Base-by-base conservation (phyloP, 2,888 invertebrate genomes). In the Leptothorax acervorum region DNA sequence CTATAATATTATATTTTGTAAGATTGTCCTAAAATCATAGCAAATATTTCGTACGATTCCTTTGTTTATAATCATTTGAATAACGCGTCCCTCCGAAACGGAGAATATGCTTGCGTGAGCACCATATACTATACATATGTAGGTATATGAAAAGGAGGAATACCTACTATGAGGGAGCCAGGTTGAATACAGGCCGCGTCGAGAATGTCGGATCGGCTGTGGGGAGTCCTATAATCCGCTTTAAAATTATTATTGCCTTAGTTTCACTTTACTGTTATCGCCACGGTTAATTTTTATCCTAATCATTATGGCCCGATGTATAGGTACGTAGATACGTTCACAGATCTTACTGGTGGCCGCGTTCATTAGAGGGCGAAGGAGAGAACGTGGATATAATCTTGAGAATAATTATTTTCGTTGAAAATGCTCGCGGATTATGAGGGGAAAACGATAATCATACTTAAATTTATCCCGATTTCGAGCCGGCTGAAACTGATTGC, bases 231-330 rank as follows among this genome's bases (percentile, higher is more conserved):
- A 28, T 78, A 86, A 86, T 86, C 86, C 76, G 85, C 71, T 86
- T 86, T 76, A 76, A 55, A 78, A 66, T 82, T 60, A 84, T 84
- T 71, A 84, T 86, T 75, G 57, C 73, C 66, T 71, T 82, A 75
- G 84, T 82, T 81, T 81, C 74, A 65, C 75, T 84, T 86, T 82
- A 82, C 23, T 82, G 53, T 84, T 84, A 86, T 84, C 48, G 65
- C 48, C 55, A 31, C 23, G 74, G 84, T 76, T 82, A 86, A 86
- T 86, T 86, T 86, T 86, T 86, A 86, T 84, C 81, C 71, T 66
- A 57, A 75, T 84, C 76, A 62, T 86, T 84, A 86, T 35, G 45
- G 15, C 35, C 45, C 66, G 28, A 31, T 60, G 63, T 83, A 78
- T 35, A 35, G 23, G 23, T 23, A 23, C 23, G 23, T 23, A 23